Evolutionary conservation across 2,113 vertebrate species (phyloP).

Genomic region (Siniperca chuatsi): DNA sequence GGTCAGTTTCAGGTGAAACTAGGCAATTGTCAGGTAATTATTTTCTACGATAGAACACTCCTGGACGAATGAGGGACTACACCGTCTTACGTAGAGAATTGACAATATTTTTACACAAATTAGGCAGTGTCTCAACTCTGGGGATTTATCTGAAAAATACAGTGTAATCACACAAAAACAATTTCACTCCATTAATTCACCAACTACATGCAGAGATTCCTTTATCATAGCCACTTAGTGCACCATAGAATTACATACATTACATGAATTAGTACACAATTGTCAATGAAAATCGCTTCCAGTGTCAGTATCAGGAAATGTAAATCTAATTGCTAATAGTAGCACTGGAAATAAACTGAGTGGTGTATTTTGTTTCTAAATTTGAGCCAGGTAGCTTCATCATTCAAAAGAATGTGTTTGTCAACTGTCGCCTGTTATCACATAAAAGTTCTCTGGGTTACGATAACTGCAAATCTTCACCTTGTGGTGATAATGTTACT

Average conservation of each 20-base stretch:
- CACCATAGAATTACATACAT: too few species aligned
- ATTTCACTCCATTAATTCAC: neutral
- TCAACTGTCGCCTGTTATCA: conserved; percentile 50
- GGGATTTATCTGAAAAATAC: neutral
- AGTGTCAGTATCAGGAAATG: neutral
- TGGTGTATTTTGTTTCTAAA: neutral
- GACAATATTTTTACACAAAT: neutral
- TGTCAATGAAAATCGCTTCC: neutral
- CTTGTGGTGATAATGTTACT: conserved; percentile 74
- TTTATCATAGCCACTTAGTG: neutral
- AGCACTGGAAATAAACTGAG: neutral
- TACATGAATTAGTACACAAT: neutral
- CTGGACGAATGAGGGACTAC: too few species aligned
- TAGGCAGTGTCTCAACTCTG: neutral
- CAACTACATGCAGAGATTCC: neutral
- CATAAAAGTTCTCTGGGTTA: conserved; percentile 58
- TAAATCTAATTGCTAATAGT: neutral
- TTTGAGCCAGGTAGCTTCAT: neutral
- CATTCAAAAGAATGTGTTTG: conserved; percentile 16
- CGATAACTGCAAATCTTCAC: conserved; percentile 71
- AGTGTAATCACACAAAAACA: neutral
- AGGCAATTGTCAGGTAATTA: too few species aligned
- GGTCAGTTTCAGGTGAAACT: too few species aligned
- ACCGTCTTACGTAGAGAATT: too few species aligned
- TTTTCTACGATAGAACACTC: too few species aligned